Base-by-base conservation (phyloP, 2,888 invertebrate species). In the Aradus depressus region DNA sequence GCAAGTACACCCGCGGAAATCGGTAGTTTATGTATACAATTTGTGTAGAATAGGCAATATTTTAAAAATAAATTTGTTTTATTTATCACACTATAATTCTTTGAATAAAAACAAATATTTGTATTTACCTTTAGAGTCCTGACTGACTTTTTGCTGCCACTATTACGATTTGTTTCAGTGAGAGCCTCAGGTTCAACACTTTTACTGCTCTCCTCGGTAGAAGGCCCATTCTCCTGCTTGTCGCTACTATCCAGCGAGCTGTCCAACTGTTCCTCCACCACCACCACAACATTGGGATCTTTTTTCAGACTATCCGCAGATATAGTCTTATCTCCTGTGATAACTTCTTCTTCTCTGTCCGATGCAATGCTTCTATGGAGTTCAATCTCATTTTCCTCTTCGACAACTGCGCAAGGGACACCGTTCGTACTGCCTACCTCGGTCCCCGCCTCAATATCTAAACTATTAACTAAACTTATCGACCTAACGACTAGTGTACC, bases 301-400 rank as follows among this genome's bases (percentile, higher is more conserved):
- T 43, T 28, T 16, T 32, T 34, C 10, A 45, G 25, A 25, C 19
- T 37, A 5, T 45, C 45, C 8, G 18, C 37, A 16, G 45, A 45
- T 25, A 45, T 2, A 12, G 37, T 45, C n/a, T 45, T 45, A 25
- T 45, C 45, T 18, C 35, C 45, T 18, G 45, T 45, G 19, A 45
- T 45, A 10, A 45, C 45, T 37, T 45, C 45, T 3, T 16, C 37
- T 25, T 35, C 25, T 14, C 37, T n/a, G n/a, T n/a, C n/a, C n/a
- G n/a, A n/a, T n/a, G n/a, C n/a, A n/a, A n/a, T n/a, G n/a, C 31
- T 41, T 41, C 5, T 23, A 23, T 10, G 41, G 22, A 22, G 16
- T 41, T 22, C 23, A 21, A n/a, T n/a, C n/a, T n/a, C n/a, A n/a
- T n/a, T n/a, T n/a, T n/a, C n/a, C n/a, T n/a, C n/a, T n/a, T n/a